Base-by-base conservation (phyloP, 2,888 invertebrate species). In the Cantharis rufa region DNA sequence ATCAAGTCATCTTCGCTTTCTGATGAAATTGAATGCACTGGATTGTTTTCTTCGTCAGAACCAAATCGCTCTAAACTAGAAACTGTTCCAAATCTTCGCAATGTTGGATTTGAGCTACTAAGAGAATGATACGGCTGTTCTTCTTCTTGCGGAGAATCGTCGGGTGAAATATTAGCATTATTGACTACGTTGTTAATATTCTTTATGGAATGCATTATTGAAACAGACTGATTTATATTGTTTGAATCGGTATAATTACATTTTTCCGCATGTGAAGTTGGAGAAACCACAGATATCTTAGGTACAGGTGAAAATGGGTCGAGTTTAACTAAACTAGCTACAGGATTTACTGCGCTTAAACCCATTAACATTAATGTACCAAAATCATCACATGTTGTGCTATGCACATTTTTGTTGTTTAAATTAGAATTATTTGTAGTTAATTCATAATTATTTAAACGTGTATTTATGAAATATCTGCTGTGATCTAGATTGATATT, bases 71-170 rank as follows among this genome's bases (percentile, higher is more conserved):
- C 94, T 71, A 94, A 89, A 87, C 94, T 94, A 69, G 94, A 93
- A 89, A 94, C 91, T 69, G 94, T 94, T 62, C 94, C 94, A 84
- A 91, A 94, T 82, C 91, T 86, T 62, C 90, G 85, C 27, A 91
- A 81, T 3, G 88, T 88, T 27, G 87, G 85, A 78, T 88, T 87
- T 0, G 88, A 92, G 89, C 92, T 91, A 86, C 91, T 92, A 82
- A 94, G 89, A 10, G 94, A 91, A 78, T 93, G 90, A 86, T 94
- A 94, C 15, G 94, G 94, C 24, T 93, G 92, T 81, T 94, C 94
- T 85, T 94, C 94, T 28, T 92, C 92, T 82, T 91, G 90, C 48
- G 93, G 93, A 15, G 93, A 94, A 84, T 93, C 93, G 75, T 92
- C 91, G 1, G 92, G 92, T 76, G 93, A 93, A 83, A 92, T 92